Evolutionary conservation across 2,888 invertebrate species (phyloP).

Genomic region (Brenthis daphne): DNA sequence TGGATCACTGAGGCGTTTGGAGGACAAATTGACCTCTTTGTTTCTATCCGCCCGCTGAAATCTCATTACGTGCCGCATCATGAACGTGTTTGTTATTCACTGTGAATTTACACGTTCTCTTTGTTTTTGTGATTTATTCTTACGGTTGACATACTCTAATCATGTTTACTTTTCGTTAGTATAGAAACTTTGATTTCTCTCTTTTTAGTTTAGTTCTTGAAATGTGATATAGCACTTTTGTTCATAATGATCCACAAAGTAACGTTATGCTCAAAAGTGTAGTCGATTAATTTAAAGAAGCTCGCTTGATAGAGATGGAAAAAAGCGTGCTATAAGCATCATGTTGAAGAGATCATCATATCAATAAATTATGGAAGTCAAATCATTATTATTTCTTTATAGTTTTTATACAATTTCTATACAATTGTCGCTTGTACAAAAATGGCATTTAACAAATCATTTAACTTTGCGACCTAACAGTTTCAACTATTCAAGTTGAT

Average conservation of each 20-base stretch:
- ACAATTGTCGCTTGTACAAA: too few species aligned
- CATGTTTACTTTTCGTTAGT: not conserved
- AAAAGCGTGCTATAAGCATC: too few species aligned
- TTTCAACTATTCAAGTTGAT: not conserved
- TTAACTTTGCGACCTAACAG: not conserved
- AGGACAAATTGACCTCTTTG: constrained; percentile 65
- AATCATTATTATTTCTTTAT: too few species aligned
- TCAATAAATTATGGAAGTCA: too few species aligned
- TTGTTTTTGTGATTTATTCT: constrained; percentile 25
- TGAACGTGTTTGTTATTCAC: constrained; percentile 53
- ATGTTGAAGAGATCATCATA: too few species aligned
- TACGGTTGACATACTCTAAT: constrained; percentile 4
- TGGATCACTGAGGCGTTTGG: constrained; percentile 61
- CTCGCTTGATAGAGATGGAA: too few species aligned
- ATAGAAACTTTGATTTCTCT: not conserved
- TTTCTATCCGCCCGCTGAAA: constrained; percentile 59
- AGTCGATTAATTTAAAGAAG: too few species aligned
- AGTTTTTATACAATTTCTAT: too few species aligned
- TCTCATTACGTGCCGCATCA: constrained; percentile 61
- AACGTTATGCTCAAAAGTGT: too few species aligned
- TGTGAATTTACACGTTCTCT: constrained; percentile 29
- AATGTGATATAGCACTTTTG: too few species aligned
- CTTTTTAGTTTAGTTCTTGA: too few species aligned
- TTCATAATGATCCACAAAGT: too few species aligned
- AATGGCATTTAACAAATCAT: not conserved